Evolutionary conservation across 2,113 vertebrate species (phyloP).

Genomic region (Sebastes fasciatus): DNA sequence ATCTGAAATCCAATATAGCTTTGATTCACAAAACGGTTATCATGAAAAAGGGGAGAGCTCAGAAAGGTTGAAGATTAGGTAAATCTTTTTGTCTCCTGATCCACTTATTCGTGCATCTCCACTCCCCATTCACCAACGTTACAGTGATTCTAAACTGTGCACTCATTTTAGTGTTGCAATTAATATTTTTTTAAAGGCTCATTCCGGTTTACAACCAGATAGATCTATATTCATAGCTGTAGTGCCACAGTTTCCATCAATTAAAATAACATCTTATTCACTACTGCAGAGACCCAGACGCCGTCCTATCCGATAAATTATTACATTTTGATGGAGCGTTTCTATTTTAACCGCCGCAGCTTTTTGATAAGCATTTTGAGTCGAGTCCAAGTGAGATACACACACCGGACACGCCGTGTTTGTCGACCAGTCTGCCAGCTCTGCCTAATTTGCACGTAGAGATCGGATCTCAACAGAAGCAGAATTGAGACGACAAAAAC

Average conservation of each 20-base stretch:
- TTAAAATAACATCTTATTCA: background rate
- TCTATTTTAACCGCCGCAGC: no score
- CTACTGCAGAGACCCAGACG: no score
- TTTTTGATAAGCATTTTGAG: no score
- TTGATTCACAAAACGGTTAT: slow-evolving; percentile 45
- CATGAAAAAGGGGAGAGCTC: slow-evolving; percentile 31
- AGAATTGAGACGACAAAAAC: background rate
- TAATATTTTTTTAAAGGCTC: background rate
- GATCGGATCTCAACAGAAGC: background rate
- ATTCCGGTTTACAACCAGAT: background rate
- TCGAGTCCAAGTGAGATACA: no score
- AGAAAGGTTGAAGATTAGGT: slow-evolving; percentile 20
- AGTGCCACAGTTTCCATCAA: background rate
- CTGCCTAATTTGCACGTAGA: background rate
- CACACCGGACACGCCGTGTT: no score
- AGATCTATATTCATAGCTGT: background rate
- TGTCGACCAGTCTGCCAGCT: background rate
- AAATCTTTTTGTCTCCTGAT: slow-evolving; percentile 18
- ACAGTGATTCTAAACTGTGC: background rate
- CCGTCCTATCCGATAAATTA: no score
- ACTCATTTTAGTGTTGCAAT: background rate
- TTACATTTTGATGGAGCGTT: no score
- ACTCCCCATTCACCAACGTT: background rate
- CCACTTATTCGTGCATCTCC: background rate
- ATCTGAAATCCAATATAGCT: slow-evolving; percentile 36